Base-by-base conservation (phyloP, 2,113 vertebrate genomes). In the Lasiurus borealis region DNA sequence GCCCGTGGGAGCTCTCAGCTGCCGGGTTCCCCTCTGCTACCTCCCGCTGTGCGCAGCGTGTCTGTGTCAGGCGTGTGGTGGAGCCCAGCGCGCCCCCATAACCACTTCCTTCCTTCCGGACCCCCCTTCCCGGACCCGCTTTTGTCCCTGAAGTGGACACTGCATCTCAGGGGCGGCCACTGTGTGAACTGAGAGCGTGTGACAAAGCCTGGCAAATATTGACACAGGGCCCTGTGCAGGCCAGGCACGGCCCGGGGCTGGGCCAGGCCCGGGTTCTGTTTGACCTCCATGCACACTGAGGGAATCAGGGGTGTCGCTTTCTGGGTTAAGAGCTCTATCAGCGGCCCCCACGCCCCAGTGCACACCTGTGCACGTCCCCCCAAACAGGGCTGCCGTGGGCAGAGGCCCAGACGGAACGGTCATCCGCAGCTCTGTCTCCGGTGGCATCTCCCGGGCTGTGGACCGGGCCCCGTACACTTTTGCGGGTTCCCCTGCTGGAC, bases 261-360 rank as follows among this genome's bases (percentile, higher is more conserved):
- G 0, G 40, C 5, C 1, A 0, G 50, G 31, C 27, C 0, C 3
- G 0, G 7, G 40, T 36, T 46, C 9, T 2, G 19, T 31, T 12
- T 5, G 0, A 6, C 16, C 5, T 3, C 19, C 12, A 0, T 1
- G 5, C 14, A 0, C 12, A 27, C 10, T 4, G 57, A 6, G 69
- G 64, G 44, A 19, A 52, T 4, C 8, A 2, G 23, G 21, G 48
- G 1, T 9, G 4, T 77, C 8, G 3, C 15, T 5, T 7, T 19
- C 59, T 10, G 0, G 25, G n/a, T 2, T 23, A 34, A 25, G 31
- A 48, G 29, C 15, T 9, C 11, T 3, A 40, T 57, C 14, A 40
- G 15, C 9, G 18, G 25, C 16, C 1, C 27, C 3, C 25, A 9
- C 8, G 11, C 34, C 46, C 40, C 59, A 3, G 10, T 27, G 23